Evolutionary conservation across 2,888 invertebrate species (phyloP), one percentile per base, ranked within the genome.

Genomic region (Argynnis bischoffii): DNA sequence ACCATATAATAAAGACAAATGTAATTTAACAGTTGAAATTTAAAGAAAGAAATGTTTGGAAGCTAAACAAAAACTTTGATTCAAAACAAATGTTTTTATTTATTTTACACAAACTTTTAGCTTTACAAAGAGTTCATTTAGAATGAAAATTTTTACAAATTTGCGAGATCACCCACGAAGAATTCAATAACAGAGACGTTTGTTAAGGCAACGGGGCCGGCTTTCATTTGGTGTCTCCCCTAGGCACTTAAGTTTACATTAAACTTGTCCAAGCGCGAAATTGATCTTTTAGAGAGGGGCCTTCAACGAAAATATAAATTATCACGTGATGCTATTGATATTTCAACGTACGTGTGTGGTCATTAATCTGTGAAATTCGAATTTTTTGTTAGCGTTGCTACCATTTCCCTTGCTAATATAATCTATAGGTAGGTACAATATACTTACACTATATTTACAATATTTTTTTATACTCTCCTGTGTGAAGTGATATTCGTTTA

Each of bases 181-280:
- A 86, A 88, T 88, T 89, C 85, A 89, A 90, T 90, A 88, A 88
- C 83, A 84, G 78, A 87, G 85, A 86, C 86, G 85, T 88, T 90
- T 86, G 87, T 88, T 84, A 86, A 80, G 80, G 82, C 81, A 82
- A 83, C 84, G 80, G 81, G 84, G 79, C 80, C 81, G 81, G 83
- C 82, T 89, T 88, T 88, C 88, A 88, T 89, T 88, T 87, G 87
- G 81, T 76, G 76, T 76, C 80, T 81, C 82, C 92, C 90, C 88
- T 78, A 85, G 83, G 86, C 90, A 88, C 87, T 90, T 89, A 89
- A 90, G 90, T 89, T 90, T 90, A 90, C 92, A 90, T 91, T 90
- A 90, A 89, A 86, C 81, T 87, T 88, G 89, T 86, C 89, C 89
- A 89, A 88, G 90, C 92, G 92, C 86, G 91, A 92, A 92, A 92